phyloP scores from a whole-genome alignment of 2,113 vertebrate species.

The Pelobates fuscus region DNA sequence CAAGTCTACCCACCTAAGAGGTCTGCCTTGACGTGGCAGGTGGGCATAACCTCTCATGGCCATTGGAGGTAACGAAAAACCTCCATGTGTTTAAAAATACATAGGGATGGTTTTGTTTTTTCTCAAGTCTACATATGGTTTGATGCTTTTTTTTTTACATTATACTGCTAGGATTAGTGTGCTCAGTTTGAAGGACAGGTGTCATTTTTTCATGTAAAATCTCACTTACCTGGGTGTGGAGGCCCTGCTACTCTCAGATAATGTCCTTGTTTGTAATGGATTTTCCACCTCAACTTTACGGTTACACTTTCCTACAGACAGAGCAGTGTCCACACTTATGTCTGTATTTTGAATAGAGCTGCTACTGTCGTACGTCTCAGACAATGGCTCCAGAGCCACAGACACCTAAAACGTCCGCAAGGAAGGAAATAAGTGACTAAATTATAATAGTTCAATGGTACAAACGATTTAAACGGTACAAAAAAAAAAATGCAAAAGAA shows the following conservation, averaged over 20 bases:
- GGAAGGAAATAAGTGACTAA: neutral
- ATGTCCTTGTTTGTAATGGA: constrained; percentile 58
- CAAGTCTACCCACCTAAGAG: too few relatives aligned
- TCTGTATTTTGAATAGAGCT: constrained; percentile 67
- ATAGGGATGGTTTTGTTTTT: too few relatives aligned
- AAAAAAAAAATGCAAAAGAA: constrained; percentile 15
- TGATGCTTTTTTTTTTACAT: too few relatives aligned
- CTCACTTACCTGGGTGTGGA: constrained; percentile 75
- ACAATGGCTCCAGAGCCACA: constrained; percentile 81
- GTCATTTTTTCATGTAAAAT: too few relatives aligned
- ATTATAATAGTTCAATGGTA: too few relatives aligned
- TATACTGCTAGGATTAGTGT: too few relatives aligned
- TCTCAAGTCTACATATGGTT: too few relatives aligned
- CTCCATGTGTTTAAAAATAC: too few relatives aligned
- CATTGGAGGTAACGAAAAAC: too few relatives aligned
- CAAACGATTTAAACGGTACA: neutral
- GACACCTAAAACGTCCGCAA: constrained; percentile 74
- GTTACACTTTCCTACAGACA: constrained; percentile 51
- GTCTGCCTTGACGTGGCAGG: too few relatives aligned
- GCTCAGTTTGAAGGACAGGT: too few relatives aligned
- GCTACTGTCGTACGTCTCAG: constrained; percentile 74
- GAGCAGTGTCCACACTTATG: constrained; percentile 51
- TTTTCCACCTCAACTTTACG: constrained; percentile 52
- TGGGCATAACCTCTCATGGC: too few relatives aligned
- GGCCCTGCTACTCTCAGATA: constrained; percentile 58